Conservation (phyloP, 2,113 vertebrate species). For the Phoenicopterus ruber region DNA sequence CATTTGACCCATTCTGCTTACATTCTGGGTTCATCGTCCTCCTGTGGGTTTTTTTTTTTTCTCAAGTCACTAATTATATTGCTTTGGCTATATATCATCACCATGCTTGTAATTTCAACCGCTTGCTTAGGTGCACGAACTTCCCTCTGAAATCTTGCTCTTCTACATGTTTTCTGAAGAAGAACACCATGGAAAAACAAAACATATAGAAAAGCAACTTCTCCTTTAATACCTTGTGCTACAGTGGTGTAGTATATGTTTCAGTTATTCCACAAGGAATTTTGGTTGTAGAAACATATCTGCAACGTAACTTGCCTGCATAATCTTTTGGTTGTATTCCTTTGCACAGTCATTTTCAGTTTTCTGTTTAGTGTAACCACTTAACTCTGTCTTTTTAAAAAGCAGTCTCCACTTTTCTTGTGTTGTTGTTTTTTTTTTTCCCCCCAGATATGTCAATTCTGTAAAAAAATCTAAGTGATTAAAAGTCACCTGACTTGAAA, state of each 20-base stretch:
- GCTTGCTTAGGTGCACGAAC: neutral
- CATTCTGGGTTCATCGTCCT: neutral
- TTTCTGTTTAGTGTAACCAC: neutral
- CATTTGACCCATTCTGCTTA: neutral
- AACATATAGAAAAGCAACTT: neutral
- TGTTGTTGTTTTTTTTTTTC: fast-evolving
- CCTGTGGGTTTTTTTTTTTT: neutral
- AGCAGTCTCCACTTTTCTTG: neutral
- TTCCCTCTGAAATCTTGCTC: neutral
- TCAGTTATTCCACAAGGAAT: neutral
- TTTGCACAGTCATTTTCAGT: neutral
- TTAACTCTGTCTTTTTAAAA: neutral
- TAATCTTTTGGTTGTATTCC: neutral
- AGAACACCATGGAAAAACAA: neutral
- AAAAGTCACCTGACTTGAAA: neutral
- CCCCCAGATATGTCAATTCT: neutral
- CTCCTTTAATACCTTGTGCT: neutral
- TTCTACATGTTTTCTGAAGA: neutral
- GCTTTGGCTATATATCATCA: neutral
- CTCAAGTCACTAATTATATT: neutral
- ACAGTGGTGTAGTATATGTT: neutral
- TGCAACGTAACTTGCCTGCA: neutral
- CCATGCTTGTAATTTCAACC: neutral
- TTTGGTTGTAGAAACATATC: neutral
- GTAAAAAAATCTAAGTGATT: fast-evolving